Base-by-base conservation (phyloP, 2,797 vertebrate species). In the Zenarchopterus dispar region DNA sequence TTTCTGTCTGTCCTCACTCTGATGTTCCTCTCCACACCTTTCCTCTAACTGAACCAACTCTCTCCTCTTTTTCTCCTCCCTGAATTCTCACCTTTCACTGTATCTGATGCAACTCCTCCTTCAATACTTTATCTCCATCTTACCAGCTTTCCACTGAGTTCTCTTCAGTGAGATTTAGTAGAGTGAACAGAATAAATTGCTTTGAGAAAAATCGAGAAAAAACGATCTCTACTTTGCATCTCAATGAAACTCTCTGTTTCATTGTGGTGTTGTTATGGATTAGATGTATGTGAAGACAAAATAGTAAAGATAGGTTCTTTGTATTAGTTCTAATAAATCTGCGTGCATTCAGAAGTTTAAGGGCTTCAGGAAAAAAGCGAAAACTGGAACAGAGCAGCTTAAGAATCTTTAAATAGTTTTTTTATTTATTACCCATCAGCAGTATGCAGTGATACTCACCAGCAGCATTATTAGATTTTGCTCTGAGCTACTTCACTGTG, bases 101-200 rank as follows among this genome's bases (percentile, higher is more conserved):
- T 54, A 57, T 78, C 62, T 67, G 53, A 63, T 68, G 52, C 60
- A 70, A 45, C 70, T 61, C 56, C 66, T 69, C 73, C 1, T 16
- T 78, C 67, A 55, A 61, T 57, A 57, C 51, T 87, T 88, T 87
- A 85, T 88, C 81, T 73, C 44, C 2, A 46, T 80, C 65, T 64
- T 54, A 36, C 54, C 81, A 84, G 81, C 72, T 82, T 73, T 65
- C 57, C 71, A 58, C 65, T 6, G 65, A 57, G 21, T 67, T 69
- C 76, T 58, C 45, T 69, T 67, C 70, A 79, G 22, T 45, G 62
- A 82, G 74, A 42, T 60, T 74, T 66, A 56, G 54, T 13, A 43
- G 55, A 49, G 48, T 75, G 58, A 86, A 81, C 76, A 83, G 78
- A 76, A 26, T 21, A 23, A 58, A 72, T 87, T 73, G 1, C 7